Percentiles rank a stretch among this genome's conserved stretches.
Conservation (phyloP, 2,113 vertebrate species). For the Semnornis frantzii region DNA sequence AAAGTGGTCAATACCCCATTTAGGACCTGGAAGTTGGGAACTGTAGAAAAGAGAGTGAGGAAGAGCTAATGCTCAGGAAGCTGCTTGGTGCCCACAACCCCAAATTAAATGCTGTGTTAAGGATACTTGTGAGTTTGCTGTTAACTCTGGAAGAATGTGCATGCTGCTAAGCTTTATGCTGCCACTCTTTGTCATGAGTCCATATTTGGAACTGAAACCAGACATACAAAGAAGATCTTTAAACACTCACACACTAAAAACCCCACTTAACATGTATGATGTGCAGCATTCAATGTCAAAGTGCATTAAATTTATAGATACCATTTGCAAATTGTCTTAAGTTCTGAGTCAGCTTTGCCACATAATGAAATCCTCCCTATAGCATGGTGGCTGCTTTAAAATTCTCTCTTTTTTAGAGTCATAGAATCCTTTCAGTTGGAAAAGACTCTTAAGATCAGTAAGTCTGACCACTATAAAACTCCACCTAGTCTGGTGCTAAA, state of each 20-base stretch:
- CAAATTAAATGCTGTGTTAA: background rate
- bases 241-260: slow-evolving; percentile 5
- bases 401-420: background rate
- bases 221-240: background rate
- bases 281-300: slow-evolving; percentile 16
- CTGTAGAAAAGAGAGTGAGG: background rate
- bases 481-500: too few relatives aligned
- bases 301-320: slow-evolving; percentile 53
- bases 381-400: background rate
- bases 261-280: slow-evolving; percentile 25
- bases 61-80: background rate
- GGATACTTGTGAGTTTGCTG: background rate
- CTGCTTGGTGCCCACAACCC: background rate
- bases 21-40: background rate
- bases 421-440: too few relatives aligned
- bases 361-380: background rate
- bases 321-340: slow-evolving; percentile 19
- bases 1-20: background rate
- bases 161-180: background rate
- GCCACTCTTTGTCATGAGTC: background rate
- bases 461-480: too few relatives aligned
- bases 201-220: background rate
- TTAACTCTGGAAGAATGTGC: background rate
- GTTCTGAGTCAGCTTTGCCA: background rate
- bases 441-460: too few relatives aligned